A percentile compares a stretch with the other conserved stretches of the same genome.
Conservation (phyloP, 2,888 invertebrate species). For the Agrotis exclamationis region DNA sequence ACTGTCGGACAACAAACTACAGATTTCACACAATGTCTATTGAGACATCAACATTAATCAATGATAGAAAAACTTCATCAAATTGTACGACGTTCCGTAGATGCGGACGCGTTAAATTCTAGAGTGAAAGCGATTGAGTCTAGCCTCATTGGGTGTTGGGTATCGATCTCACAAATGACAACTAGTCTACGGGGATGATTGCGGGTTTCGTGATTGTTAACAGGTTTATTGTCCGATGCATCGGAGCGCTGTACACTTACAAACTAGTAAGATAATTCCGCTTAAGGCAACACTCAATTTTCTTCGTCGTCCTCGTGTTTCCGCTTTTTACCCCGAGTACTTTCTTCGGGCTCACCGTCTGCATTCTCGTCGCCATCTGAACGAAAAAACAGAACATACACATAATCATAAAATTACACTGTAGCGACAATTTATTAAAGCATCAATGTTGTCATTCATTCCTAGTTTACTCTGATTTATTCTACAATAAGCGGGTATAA, state of each 20-base stretch:
- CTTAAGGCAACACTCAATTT: conserved; percentile 89
- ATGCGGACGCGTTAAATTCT: conserved; percentile 66
- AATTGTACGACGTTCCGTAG: conserved; percentile 65
- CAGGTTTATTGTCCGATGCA: conserved; percentile 88
- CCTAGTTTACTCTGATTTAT: neutral
- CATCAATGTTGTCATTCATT: neutral
- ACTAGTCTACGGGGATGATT: conserved; percentile 79
- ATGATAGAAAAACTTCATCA: conserved; percentile 76
- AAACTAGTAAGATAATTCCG: conserved; percentile 89
- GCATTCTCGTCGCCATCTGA: conserved; percentile 86
- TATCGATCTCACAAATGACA: conserved; percentile 84
- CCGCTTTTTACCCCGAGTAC: conserved; percentile 92
- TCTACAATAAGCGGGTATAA: neutral
- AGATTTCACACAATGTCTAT: conserved; percentile 82
- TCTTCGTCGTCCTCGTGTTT: conserved; percentile 91
- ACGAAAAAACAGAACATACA: conserved; percentile 16
- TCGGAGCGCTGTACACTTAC: conserved; percentile 90
- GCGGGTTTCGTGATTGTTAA: conserved; percentile 76
- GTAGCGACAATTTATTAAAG: neutral
- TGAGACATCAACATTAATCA: conserved; percentile 80
- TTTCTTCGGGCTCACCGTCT: conserved; percentile 86
- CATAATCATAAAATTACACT: neutral
- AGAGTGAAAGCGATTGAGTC: conserved; percentile 70
- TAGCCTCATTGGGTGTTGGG: conserved; percentile 71
- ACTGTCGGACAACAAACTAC: conserved; percentile 90